Evolutionary conservation across 1,140 invertebrate genomes (phyloP).

Genomic region (Nomia melanderi): DNA sequence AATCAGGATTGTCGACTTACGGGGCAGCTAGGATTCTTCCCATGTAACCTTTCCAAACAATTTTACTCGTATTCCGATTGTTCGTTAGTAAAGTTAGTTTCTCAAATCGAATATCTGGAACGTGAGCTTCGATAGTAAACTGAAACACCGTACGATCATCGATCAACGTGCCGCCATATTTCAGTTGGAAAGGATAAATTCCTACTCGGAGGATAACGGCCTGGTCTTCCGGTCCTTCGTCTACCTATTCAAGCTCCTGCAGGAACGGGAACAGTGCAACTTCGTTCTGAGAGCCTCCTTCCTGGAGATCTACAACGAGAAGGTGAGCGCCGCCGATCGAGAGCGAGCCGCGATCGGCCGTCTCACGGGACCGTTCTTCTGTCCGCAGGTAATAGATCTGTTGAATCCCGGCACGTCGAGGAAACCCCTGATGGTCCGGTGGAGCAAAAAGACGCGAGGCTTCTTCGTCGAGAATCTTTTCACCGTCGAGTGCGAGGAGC

Average conservation of each 20-base stretch:
- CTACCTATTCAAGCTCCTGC: conserved; percentile 92
- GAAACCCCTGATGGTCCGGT: conserved; percentile 92
- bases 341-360: too few species aligned
- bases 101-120: too few species aligned
- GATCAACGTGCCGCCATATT: too few species aligned
- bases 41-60: too few species aligned
- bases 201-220: conserved; percentile 88
- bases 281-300: conserved; percentile 96
- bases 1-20: conserved; percentile 5
- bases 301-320: conserved; percentile 97
- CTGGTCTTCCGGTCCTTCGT: conserved; percentile 94
- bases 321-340: conserved; percentile 82
- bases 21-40: too few species aligned
- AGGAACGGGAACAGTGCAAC: conserved; percentile 87
- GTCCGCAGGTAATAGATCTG: conserved; percentile 92
- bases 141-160: too few species aligned
- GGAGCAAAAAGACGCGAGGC: conserved; percentile 94
- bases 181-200: conserved; percentile 86
- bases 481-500: conserved; percentile 94
- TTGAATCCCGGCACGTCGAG: conserved; percentile 92
- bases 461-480: conserved; percentile 98
- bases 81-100: too few species aligned
- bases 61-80: too few species aligned
- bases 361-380: neutral
- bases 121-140: too few species aligned